A percentile compares a stretch with the other conserved stretches of the same genome.
phyloP scores from a whole-genome alignment of 2,888 invertebrate genomes.

The Eurois occulta region DNA sequence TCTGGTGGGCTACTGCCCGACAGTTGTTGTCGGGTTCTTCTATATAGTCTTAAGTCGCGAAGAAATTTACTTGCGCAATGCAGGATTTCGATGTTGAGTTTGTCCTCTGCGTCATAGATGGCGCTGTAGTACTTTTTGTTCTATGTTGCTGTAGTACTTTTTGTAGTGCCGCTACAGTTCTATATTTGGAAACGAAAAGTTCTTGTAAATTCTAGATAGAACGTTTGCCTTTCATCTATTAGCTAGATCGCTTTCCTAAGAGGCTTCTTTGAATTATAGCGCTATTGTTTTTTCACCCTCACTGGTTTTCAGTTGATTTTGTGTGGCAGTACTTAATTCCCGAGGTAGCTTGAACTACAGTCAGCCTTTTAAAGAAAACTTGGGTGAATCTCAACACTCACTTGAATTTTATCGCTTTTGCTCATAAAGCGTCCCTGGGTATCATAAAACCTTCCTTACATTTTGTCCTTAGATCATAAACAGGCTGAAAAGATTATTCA shows the following conservation, averaged over 20 bases:
- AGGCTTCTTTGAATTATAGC: not conserved
- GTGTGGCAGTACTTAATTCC: no score
- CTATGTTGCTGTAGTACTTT: no score
- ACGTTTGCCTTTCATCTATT: not conserved
- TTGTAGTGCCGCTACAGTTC: no score
- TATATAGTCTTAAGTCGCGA: no score
- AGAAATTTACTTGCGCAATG: no score
- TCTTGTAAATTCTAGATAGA: conserved; percentile 1
- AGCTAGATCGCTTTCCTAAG: not conserved
- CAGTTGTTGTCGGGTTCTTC: no score
- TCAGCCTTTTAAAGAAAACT: not conserved
- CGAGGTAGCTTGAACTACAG: not conserved
- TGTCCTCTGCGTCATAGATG: no score
- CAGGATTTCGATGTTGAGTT: no score
- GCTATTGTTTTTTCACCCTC: not conserved
- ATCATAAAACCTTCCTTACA: conserved; percentile 14
- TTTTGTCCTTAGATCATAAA: conserved; percentile 26
- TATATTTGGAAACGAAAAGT: not conserved
- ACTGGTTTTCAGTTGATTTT: not conserved
- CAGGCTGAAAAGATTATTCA: conserved; percentile 25
- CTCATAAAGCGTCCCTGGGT: not conserved
- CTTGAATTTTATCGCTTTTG: conserved; percentile 14
- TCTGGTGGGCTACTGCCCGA: no score
- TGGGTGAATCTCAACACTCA: conserved; percentile 13
- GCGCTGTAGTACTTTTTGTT: no score